Conservation (phyloP, 2,797 vertebrate species). For the Hydrophis major region DNA sequence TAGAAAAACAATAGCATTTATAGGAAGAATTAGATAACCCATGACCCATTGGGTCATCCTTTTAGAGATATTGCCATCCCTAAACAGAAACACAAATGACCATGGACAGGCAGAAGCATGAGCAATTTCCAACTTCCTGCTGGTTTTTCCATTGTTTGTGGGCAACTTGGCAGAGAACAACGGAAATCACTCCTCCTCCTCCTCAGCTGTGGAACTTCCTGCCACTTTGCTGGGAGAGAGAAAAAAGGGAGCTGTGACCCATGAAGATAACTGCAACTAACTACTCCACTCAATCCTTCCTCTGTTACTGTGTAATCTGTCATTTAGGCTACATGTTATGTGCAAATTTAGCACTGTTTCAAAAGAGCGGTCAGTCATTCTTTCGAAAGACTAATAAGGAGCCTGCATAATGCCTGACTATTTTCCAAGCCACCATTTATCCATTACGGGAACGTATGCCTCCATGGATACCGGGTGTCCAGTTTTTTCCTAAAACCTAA, state of each 20-base stretch:
- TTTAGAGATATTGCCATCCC: not conserved
- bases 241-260: not conserved
- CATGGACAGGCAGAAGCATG: not conserved
- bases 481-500: not conserved
- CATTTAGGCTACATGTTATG: not conserved
- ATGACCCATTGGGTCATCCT: not conserved
- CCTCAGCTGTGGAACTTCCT: not conserved
- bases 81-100: not conserved
- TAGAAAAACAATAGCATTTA: not conserved
- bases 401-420: not conserved
- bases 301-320: not conserved
- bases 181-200: not conserved
- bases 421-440: not conserved
- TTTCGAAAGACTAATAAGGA: not conserved
- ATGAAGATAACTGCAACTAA: not conserved
- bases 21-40: not conserved
- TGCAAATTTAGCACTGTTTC: not conserved
- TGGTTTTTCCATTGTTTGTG: not conserved
- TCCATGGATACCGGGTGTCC: not conserved
- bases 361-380: not conserved
- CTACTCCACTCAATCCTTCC: not conserved
- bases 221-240: not conserved
- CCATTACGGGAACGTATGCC: not conserved
- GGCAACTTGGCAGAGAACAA: not conserved
- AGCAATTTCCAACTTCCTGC: not conserved